A percentile compares a stretch with the other conserved stretches of the same genome.
Evolutionary conservation across 1,140 invertebrate genomes (phyloP).

Genomic region (Bombus vancouverensis): DNA sequence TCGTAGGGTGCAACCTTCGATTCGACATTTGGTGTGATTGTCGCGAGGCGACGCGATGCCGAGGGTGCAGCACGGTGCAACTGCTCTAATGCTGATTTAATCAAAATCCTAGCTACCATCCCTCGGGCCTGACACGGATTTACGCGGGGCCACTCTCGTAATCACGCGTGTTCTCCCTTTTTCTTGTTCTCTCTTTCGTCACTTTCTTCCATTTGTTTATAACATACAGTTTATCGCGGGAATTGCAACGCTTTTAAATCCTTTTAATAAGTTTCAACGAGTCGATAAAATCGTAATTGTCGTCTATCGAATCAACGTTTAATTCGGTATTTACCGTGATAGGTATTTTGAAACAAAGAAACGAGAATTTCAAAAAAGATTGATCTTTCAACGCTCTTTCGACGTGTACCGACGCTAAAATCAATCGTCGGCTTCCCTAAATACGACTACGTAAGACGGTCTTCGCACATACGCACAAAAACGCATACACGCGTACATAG

Average conservation of each 20-base stretch:
- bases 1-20: slow-evolving; percentile 48
- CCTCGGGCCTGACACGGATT: slow-evolving; percentile 35
- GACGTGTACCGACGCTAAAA: not conserved
- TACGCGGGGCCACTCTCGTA: slow-evolving; percentile 8
- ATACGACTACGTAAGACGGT: not conserved
- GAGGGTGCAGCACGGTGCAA: slow-evolving; percentile 50
- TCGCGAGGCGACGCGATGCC: slow-evolving; percentile 55
- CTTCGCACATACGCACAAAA: not conserved
- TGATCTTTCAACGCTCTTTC: too few species aligned
- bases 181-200: not conserved
- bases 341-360: not conserved
- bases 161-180: slow-evolving; percentile 2
- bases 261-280: fast-evolving
- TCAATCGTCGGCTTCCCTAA: not conserved
- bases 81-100: slow-evolving; percentile 79
- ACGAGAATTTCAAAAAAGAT: not conserved
- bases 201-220: not conserved
- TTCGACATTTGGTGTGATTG: slow-evolving; percentile 80
- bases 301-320: too few species aligned
- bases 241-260: fast-evolving
- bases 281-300: too few species aligned
- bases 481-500: too few species aligned
- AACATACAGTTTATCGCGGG: not conserved
- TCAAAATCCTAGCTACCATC: slow-evolving; percentile 70
- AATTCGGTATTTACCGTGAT: too few species aligned